Conservation (phyloP, 2,797 vertebrate genomes). For the Podarcis siculus region DNA sequence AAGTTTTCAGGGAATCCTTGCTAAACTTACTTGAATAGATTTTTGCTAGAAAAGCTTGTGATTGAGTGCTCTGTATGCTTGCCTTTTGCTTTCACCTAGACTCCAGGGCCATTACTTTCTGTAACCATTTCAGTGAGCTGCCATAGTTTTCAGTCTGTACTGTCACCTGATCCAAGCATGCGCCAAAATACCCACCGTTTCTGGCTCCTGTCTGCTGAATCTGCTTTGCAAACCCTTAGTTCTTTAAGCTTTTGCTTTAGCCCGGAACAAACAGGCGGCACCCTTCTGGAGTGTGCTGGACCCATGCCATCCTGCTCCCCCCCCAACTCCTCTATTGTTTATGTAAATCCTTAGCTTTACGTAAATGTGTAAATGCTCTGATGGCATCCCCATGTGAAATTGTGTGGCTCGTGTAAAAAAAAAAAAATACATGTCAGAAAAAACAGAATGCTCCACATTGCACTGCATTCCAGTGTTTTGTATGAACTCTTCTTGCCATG, state of each 20-base stretch:
- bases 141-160: slow-evolving; percentile 90
- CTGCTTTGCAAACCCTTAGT: slow-evolving; percentile 81
- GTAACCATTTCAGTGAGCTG: slow-evolving; percentile 95
- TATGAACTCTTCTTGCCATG: slow-evolving; percentile 68
- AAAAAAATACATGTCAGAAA: slow-evolving; percentile 78
- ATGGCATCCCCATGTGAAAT: slow-evolving; percentile 76
- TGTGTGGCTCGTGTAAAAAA: slow-evolving; percentile 83
- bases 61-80: slow-evolving; percentile 79
- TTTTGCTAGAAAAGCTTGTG: slow-evolving; percentile 74
- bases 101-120: slow-evolving; percentile 83
- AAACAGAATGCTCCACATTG: slow-evolving; percentile 77
- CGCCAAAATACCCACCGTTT: slow-evolving; percentile 80
- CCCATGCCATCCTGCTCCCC: slow-evolving; percentile 72
- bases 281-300: slow-evolving; percentile 69
- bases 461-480: slow-evolving; percentile 77
- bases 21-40: slow-evolving; percentile 51
- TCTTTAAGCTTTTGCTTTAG: slow-evolving; percentile 81
- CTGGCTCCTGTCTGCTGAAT: slow-evolving; percentile 82
- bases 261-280: slow-evolving; percentile 65
- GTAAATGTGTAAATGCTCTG: slow-evolving; percentile 74
- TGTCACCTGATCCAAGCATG: slow-evolving; percentile 86
- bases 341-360: slow-evolving; percentile 76
- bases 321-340: slow-evolving; percentile 60
- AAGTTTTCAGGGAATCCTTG: slow-evolving; percentile 56
- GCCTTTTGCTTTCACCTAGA: slow-evolving; percentile 82